Conservation (phyloP, 2,113 vertebrate species). For the Odontesthes bonariensis region DNA sequence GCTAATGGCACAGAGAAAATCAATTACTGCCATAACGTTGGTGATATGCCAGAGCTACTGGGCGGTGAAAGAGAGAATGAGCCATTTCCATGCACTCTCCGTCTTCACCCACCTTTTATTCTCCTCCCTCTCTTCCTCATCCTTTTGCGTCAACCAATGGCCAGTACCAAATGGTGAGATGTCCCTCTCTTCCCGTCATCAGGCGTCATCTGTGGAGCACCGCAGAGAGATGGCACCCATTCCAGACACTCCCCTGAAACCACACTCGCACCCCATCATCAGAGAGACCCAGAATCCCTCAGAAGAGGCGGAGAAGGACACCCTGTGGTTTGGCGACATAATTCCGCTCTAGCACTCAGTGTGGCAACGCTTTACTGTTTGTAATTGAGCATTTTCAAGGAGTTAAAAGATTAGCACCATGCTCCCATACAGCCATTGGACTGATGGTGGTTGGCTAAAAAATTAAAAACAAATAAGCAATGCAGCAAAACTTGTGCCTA, state of each 20-base stretch:
- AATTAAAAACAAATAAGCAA: too few relatives aligned
- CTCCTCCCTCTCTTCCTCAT: conserved; percentile 32
- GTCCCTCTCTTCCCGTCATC: conserved; percentile 64
- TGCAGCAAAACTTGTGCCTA: too few relatives aligned
- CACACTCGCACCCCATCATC: conserved; percentile 74
- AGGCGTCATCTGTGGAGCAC: conserved; percentile 66
- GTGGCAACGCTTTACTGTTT: conserved; percentile 27
- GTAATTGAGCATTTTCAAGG: conserved; percentile 7
- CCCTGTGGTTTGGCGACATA: conserved; percentile 48
- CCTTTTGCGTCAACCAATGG: conserved; percentile 51
- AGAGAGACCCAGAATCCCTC: conserved; percentile 46
- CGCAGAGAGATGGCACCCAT: conserved; percentile 67
- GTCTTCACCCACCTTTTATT: conserved; percentile 24
- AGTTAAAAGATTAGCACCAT: background rate
- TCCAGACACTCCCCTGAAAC: conserved; percentile 75
- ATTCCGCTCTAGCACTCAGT: conserved; percentile 27
- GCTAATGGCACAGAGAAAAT: conserved; percentile 96
- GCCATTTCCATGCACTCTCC: conserved; percentile 65
- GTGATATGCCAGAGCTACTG: conserved; percentile 87
- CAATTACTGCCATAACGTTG: conserved; percentile 93
- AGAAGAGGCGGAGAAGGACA: conserved; percentile 39
- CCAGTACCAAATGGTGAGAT: conserved; percentile 37
- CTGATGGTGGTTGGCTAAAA: background rate
- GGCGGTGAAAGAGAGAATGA: conserved; percentile 48
- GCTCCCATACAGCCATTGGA: background rate